phyloP scores from a whole-genome alignment of 2,113 vertebrate species.

The Morone chrysops region DNA sequence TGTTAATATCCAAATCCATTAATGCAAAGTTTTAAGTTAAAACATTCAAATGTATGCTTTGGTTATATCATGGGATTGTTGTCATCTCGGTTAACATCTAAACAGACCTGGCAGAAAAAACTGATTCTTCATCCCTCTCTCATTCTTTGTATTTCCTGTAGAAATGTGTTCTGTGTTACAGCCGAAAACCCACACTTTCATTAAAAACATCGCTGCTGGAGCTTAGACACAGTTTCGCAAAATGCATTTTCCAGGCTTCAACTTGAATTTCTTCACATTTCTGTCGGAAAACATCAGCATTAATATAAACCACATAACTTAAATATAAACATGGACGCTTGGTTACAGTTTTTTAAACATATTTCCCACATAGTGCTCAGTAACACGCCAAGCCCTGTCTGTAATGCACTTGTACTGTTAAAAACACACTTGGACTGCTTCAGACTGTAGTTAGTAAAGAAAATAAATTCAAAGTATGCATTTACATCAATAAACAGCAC shows the following conservation, averaged over 20 bases:
- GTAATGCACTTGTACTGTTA: background rate
- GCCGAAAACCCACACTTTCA: constrained; percentile 9
- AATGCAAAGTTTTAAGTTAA: background rate
- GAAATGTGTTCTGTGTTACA: constrained; percentile 21
- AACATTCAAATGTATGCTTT: background rate
- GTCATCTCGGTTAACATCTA: background rate
- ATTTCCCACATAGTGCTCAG: background rate
- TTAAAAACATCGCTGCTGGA: constrained; percentile 20
- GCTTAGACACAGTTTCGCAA: background rate
- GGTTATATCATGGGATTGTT: background rate
- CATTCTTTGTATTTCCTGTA: background rate
- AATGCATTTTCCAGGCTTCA: background rate
- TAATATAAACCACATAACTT: background rate
- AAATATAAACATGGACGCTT: background rate
- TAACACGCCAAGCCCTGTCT: background rate
- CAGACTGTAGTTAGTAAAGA: background rate
- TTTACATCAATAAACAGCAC: background rate
- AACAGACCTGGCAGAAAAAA: background rate
- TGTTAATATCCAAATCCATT: background rate
- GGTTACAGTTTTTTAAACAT: background rate
- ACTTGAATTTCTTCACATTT: constrained; percentile 12
- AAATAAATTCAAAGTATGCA: background rate
- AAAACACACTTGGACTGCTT: background rate
- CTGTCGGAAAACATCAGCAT: background rate
- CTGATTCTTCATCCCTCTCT: background rate